Base-by-base conservation (phyloP, 2,113 vertebrate species). In the Myiopsitta monachus region DNA sequence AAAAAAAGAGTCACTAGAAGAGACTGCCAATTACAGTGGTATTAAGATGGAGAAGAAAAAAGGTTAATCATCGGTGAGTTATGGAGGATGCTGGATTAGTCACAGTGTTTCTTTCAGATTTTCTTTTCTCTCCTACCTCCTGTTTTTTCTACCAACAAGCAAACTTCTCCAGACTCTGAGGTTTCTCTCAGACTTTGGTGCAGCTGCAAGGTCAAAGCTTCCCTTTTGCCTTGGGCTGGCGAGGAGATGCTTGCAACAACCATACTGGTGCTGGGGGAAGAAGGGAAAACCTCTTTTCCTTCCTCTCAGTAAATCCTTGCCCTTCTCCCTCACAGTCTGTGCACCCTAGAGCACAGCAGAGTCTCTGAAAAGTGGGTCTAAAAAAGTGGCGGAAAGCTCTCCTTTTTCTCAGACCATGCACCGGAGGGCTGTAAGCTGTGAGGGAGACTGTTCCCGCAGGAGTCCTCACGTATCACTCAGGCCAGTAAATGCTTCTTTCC, bases 401-500 rank as follows among this genome's bases (percentile, higher is more conserved):
- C 28, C 6, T 54, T 41, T 57, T 54, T 43, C 44, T 13, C 21
- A 72, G 27, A 24, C 10, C 6, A 5, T 4, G 3, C 27, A 52
- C 23, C 27, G 74, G 26, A 6, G 7, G 10, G 6, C n/a, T 61
- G 30, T 31, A 57, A 66, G 7, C 3, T 66, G 39, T 0, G 0
- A 68, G 11, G 3, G 33, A 7, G 7, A 39, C 15, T 61, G 9
- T 19, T 83, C 39, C 43, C n/a, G 51, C 30, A 26, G 19, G 18
- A 89, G 18, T 62, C 21, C 41, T 82, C 4, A 1, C 8, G n/a
- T 69, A 12, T 46, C 44, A 44, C 31, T 16, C 22, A 69, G 83
- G 33, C 11, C 57, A 90, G 12, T 41, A 49, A 72, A 61, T 41
- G 4, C 22, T 69, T 38, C 19, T 41, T 64, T 61, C 54, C 43